Evolutionary conservation across 2,113 vertebrate species (phyloP).

Genomic region (Laterallus jamaicensis): DNA sequence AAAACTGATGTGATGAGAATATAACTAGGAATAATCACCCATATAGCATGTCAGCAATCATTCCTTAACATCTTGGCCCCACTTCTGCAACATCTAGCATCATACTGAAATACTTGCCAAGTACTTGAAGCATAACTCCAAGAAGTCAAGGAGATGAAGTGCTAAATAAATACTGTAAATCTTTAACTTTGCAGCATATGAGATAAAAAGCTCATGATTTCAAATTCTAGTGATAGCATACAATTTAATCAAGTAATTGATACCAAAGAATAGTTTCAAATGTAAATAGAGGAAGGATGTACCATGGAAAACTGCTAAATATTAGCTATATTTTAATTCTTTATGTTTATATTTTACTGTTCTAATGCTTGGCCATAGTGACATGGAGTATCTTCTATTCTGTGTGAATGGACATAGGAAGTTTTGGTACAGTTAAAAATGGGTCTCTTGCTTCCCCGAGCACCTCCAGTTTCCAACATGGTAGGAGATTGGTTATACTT

Average conservation of each 20-base stretch:
- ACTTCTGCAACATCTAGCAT: not conserved
- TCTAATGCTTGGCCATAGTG: not conserved
- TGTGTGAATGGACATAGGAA: not conserved
- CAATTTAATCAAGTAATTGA: not conserved
- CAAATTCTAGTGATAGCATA: not conserved
- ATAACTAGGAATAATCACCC: not conserved
- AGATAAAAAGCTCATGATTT: not conserved
- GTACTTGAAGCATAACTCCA: not conserved
- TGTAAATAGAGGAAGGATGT: not conserved
- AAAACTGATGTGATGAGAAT: not conserved
- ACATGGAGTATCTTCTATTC: not conserved
- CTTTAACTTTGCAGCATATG: not conserved
- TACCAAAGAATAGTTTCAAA: not conserved
- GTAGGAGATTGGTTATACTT: not conserved
- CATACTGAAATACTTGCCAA: not conserved
- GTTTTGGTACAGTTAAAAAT: not conserved
- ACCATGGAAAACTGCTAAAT: not conserved
- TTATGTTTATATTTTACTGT: not conserved
- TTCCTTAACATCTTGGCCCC: not conserved
- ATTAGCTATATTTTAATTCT: not conserved
- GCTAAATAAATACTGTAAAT: not conserved
- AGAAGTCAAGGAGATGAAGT: not conserved
- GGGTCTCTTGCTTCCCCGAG: not conserved
- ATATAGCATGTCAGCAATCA: fast-evolving
- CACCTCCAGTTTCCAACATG: not conserved